phyloP scores from a whole-genome alignment of 2,888 invertebrate species.

The Xylota segnis region DNA sequence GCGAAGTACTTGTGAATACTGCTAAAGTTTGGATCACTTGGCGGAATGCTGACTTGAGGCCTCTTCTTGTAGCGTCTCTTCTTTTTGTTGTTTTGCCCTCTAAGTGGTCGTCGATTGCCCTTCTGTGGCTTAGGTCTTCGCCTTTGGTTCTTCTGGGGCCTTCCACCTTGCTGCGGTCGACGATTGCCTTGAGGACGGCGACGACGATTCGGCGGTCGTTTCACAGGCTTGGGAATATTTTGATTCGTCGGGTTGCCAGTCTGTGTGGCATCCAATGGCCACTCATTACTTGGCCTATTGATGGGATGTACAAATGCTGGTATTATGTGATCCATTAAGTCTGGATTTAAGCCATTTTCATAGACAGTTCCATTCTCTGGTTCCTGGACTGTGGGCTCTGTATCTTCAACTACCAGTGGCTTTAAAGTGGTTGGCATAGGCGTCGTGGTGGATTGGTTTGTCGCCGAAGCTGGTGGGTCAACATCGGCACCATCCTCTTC shows the following conservation, averaged over 20 bases:
- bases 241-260: constrained; percentile 8
- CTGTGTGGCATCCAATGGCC: constrained; percentile 48
- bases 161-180: constrained; percentile 13
- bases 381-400: constrained; percentile 7
- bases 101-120: constrained; percentile 15
- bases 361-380: not conserved
- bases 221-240: constrained; percentile 17
- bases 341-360: constrained; percentile 4
- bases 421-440: not conserved
- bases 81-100: not conserved
- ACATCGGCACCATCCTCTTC: not conserved
- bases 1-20: constrained; percentile 7
- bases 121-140: constrained; percentile 39
- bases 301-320: constrained; percentile 68
- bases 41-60: not conserved
- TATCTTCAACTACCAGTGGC: not conserved
- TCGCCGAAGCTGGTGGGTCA: not conserved
- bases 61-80: constrained; percentile 4
- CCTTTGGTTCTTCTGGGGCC: constrained; percentile 17
- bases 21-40: not conserved
- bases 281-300: constrained; percentile 55
- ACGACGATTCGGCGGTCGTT: constrained; percentile 27
- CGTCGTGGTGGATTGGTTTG: not conserved
- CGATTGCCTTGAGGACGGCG: constrained; percentile 39
- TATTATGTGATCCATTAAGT: constrained; percentile 27